A percentile compares a stretch with the other conserved stretches of the same genome.
Evolutionary conservation across 2,888 invertebrate genomes (phyloP).

Genomic region (Rhodophaea formosa): DNA sequence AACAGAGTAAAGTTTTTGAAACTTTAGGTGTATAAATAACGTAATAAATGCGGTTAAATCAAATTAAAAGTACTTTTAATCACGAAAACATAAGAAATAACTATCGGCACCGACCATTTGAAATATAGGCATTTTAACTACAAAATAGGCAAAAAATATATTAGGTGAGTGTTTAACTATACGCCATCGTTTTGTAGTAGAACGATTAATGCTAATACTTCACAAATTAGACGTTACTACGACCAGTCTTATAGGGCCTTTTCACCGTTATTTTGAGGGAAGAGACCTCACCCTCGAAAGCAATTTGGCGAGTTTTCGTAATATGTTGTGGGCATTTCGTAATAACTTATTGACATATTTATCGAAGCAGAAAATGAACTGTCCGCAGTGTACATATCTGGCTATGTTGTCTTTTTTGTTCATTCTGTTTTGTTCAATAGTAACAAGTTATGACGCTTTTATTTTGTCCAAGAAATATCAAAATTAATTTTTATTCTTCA

Average conservation of each 20-base stretch:
- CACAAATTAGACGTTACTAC: conserved; percentile 26
- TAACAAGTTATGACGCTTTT: not conserved
- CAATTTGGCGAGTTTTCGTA: conserved; percentile 12
- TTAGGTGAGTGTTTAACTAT: too few relatives aligned
- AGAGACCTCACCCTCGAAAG: not conserved
- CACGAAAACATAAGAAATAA: too few relatives aligned
- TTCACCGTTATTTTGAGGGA: not conserved
- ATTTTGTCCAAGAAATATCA: not conserved
- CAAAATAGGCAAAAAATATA: too few relatives aligned
- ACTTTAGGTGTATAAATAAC: too few relatives aligned
- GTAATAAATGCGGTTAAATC: too few relatives aligned
- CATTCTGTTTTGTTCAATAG: not conserved
- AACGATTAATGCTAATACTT: conserved; percentile 34
- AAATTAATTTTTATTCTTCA: too few relatives aligned
- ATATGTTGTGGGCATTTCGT: conserved; percentile 1
- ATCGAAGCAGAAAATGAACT: conserved; percentile 13
- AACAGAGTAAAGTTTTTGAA: too few relatives aligned
- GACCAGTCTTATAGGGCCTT: conserved; percentile 16
- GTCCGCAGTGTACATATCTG: not conserved
- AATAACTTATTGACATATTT: conserved; percentile 10
- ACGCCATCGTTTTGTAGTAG: too few relatives aligned
- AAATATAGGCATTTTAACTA: too few relatives aligned
- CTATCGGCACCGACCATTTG: too few relatives aligned
- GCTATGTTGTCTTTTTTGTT: not conserved
- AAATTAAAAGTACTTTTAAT: too few relatives aligned